Evolutionary conservation across 2,888 invertebrate species (phyloP), one percentile per base, ranked within the genome.

Genomic region (Vesta saturnalis): DNA sequence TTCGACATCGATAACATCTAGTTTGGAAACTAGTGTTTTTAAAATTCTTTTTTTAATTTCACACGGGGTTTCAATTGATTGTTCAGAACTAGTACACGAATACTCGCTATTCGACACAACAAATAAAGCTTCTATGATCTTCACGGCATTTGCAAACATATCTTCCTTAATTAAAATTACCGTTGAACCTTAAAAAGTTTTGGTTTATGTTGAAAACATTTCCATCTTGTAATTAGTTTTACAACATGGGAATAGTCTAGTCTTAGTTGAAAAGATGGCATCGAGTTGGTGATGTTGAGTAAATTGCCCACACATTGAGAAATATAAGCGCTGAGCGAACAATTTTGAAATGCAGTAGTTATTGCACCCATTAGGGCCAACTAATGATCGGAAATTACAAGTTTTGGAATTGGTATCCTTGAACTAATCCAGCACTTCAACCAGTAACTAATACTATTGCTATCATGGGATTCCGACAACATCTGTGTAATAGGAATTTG

Each of bases 361-460:
- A 18, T 49, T 6, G 49, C 49, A 49, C 14, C 14, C 19, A 49
- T n/a, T n/a, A 49, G 49, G 6, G 49, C 49, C 14, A 49, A 49
- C 10, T 2, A 49, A 10, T 49, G 49, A 14, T 49, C 49, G 8
- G 4, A 49, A 18, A 49, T 49, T 18, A 18, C 14, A 2, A 49
- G 6, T 18, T 18, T 49, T 15, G 49, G 49, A 49, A n/a, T n/a
- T 49, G 49, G 49, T 18, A 18, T 14, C 6, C 49, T 16, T n/a
- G 19, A 49, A 49, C 14, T 49, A 8, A 49, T 6, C 49, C 49
- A 49, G 18, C 18, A 49, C 14, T 15, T 18, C 19, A 49, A n/a
- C 49, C 49, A 49, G 14, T 49, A 49, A 18, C 49, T 49, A 49
- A 49, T 49, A 49, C 49, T 49, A 18, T 49, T 18, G 49, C 12